These are phyloP conservation scores for Antechinus stuartii DNA, from an alignment of 2,113 vertebrate species.

Conservation along the genomic window DNA sequence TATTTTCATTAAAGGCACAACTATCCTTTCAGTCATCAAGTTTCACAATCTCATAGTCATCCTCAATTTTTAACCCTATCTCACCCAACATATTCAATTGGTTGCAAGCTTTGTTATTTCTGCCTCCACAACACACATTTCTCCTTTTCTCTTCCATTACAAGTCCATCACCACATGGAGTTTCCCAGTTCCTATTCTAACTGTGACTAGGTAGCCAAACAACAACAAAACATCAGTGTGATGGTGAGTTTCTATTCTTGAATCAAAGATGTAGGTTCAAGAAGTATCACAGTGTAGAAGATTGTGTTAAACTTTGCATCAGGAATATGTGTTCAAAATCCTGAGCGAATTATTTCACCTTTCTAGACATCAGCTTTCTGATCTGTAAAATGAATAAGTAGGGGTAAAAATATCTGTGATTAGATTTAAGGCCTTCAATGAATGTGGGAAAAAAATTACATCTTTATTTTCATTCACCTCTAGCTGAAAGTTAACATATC, in stretches of 20 bases:
- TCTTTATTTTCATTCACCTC: background rate
- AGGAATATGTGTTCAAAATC: too few species aligned
- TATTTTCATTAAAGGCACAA: background rate
- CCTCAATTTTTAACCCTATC: background rate
- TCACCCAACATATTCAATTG: background rate
- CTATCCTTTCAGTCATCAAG: background rate
- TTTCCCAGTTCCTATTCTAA: background rate
- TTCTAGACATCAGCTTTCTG: background rate
- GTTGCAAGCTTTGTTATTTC: background rate
- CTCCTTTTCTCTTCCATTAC: background rate
- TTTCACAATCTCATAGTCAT: background rate
- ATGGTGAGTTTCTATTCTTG: background rate
- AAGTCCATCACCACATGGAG: background rate
- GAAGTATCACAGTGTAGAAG: background rate
- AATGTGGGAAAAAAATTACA: background rate
- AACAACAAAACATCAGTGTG: background rate
- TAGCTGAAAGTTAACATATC: background rate
- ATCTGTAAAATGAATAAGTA: background rate
- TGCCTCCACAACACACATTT: background rate
- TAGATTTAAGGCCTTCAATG: background rate
- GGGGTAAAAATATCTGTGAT: too few species aligned
- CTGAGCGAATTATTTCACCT: background rate
- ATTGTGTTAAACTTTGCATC: background rate
- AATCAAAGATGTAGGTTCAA: background rate
- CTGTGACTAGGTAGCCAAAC: background rate